Evolutionary conservation across 2,888 invertebrate genomes (phyloP), one percentile per base, ranked within the genome.

Genomic region (Agonopterix arenella): DNA sequence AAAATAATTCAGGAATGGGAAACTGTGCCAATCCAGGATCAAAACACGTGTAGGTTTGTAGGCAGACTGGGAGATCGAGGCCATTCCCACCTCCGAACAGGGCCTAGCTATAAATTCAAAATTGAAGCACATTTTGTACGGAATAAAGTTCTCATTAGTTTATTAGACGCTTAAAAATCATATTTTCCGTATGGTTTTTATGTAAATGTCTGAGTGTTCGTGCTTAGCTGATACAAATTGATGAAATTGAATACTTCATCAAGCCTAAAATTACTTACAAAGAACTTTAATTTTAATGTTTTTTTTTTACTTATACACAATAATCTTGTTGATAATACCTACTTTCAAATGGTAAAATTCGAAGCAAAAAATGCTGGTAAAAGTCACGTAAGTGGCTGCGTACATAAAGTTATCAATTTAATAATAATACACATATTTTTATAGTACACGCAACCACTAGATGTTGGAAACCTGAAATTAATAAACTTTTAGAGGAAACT

Each of bases 1-100:
- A 45, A 44, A 51, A 54, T 58, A 60, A 51, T 54, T 55, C 55
- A 49, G 51, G 61, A 59, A 55, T 48, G 64, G 57, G 58, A 58
- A 59, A 61, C 55, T 61, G 55, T 66, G 62, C 64, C 68, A 67
- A 68, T 64, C 66, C 64, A 66, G 62, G 62, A 58, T 59, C 62
- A 59, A 59, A 66, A 66, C 71, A 70, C 69, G 70, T 73, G 70
- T 72, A 70, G 61, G 54, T 60, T 49, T 56, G 8, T 16, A 28
- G 47, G 10, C 53, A 58, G 40, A 60, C 37, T 41, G 47, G 10
- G 53, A 58, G 40, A 60, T 63, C 65, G 65, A 67, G 66, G 64
- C 58, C 62, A 55, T 52, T 36, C 50, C 50, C 46, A 44, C 48
- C 44, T 38, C 47, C 45, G 36, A 46, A 45, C 36, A 45, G 38